Conservation (phyloP, 2,797 vertebrate genomes). For the Lutjanus argentimaculatus region DNA sequence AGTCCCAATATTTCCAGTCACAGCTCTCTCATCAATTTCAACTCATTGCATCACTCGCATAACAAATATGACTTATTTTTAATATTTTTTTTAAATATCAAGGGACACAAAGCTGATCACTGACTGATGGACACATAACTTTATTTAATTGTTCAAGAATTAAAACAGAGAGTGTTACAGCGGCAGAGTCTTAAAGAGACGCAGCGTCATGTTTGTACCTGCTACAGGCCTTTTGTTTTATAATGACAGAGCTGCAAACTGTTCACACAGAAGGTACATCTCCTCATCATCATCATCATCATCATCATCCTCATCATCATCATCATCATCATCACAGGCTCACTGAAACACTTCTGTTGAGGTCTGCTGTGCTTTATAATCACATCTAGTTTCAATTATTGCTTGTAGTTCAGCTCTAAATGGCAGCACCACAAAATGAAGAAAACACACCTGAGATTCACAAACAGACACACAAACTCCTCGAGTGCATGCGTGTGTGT, state of each 20-base stretch:
- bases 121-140: conserved; percentile 1
- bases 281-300: too few relatives aligned
- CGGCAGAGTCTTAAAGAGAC: conserved; percentile 6
- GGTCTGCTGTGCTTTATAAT: background rate
- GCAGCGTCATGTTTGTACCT: background rate
- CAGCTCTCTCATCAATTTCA: too few relatives aligned
- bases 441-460: conserved; percentile 35
- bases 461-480: background rate
- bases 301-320: background rate
- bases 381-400: background rate
- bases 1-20: too few relatives aligned
- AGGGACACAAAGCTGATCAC: background rate
- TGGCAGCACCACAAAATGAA: conserved; percentile 7
- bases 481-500: background rate
- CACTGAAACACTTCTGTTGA: background rate
- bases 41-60: too few relatives aligned
- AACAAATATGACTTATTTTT: too few relatives aligned
- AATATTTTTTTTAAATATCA: too few relatives aligned
- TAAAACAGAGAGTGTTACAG: too few relatives aligned
- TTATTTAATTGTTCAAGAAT: conserved; percentile 4
- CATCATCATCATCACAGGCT: background rate
- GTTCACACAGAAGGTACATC: too few relatives aligned
- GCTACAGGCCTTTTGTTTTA: background rate
- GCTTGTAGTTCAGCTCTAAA: background rate
- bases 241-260: too few relatives aligned